Evolutionary conservation across 1,140 invertebrate genomes (phyloP).

Genomic region (Drosophila pseudoananassae): DNA sequence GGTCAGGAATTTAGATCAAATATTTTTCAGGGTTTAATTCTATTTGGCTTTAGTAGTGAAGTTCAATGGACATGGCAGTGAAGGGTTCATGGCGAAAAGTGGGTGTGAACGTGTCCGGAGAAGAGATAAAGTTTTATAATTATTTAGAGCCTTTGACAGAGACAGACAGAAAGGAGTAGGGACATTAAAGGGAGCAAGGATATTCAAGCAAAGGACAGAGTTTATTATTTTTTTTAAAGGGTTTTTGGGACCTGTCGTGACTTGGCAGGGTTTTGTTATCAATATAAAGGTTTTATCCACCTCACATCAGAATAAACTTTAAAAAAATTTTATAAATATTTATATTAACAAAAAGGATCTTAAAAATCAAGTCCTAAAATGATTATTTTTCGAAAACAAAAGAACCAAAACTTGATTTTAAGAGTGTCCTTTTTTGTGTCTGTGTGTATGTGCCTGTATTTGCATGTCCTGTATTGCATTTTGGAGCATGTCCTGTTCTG

Average conservation of each 20-base stretch:
- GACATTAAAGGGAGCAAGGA: background rate
- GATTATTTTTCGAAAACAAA: no score
- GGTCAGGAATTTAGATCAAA: constrained; percentile 62
- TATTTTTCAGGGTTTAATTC: constrained; percentile 81
- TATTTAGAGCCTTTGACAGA: constrained; percentile 57
- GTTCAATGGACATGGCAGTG: constrained; percentile 51
- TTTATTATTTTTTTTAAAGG: constrained; percentile 17
- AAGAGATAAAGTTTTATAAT: constrained; percentile 65
- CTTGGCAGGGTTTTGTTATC: constrained; percentile 56
- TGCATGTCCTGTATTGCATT: constrained; percentile 27
- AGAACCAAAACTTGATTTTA: background rate
- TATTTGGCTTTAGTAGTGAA: constrained; percentile 68
- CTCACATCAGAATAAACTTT: constrained; percentile 11
- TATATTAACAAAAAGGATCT: background rate
- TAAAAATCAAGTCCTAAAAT: background rate
- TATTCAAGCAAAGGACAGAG: constrained; percentile 32
- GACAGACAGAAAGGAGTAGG: background rate
- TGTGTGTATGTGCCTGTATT: constrained; percentile 7
- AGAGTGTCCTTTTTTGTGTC: constrained; percentile 13
- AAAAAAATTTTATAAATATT: background rate
- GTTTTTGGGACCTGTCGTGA: constrained; percentile 60
- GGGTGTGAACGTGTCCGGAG: constrained; percentile 30
- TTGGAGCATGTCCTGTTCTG: constrained; percentile 13
- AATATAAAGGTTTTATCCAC: constrained; percentile 51
- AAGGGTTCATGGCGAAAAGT: constrained; percentile 21